phyloP scores from a whole-genome alignment of 2,888 invertebrate species.

The Smittia sp. region DNA sequence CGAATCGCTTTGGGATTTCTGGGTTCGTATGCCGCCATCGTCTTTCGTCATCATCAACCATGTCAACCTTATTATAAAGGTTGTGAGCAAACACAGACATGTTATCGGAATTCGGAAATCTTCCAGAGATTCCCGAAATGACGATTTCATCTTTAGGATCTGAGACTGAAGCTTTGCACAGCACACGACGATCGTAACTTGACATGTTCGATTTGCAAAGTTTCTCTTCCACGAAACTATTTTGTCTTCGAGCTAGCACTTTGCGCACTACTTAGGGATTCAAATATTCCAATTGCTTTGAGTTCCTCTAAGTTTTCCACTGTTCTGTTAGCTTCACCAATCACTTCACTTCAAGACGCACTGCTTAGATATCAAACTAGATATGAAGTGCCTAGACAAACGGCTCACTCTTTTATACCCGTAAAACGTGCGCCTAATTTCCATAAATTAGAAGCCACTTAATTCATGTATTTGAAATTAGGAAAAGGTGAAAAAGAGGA shows the following conservation, averaged over 20 bases:
- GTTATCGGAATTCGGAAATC: constrained; percentile 18
- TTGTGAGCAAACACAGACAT: constrained; percentile 6
- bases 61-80: constrained; percentile 59
- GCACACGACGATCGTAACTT: neutral
- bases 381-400: constrained; percentile 4
- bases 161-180: neutral
- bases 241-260: neutral
- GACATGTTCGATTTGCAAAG: neutral
- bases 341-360: neutral
- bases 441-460: neutral
- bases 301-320: neutral
- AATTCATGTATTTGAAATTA: constrained; percentile 34
- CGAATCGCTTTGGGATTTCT: constrained; percentile 71
- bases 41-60: constrained; percentile 75
- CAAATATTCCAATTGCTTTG: neutral
- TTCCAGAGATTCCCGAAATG: constrained; percentile 26
- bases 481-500: constrained; percentile 20
- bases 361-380: constrained; percentile 10
- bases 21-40: constrained; percentile 73
- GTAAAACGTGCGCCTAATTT: neutral
- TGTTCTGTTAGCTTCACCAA: neutral
- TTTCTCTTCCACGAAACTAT: neutral
- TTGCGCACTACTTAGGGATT: too few relatives aligned
- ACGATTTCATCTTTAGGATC: constrained; percentile 46
- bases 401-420: constrained; percentile 18